Base-by-base conservation (phyloP, 1,140 invertebrate species). In the Rhysida immarginata region DNA sequence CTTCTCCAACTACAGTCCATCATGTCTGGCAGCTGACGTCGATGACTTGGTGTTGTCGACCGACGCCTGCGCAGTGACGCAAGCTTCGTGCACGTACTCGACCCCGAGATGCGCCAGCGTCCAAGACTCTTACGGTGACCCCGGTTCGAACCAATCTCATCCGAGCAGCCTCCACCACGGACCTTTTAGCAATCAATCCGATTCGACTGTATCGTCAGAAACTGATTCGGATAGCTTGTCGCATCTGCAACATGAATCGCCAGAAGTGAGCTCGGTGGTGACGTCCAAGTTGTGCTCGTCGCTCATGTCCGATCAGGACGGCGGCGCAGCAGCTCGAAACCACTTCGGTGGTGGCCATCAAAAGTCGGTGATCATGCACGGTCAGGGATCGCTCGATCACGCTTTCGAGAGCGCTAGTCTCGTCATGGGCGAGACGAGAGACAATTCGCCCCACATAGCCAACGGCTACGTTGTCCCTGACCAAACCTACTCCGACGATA, bases 331-430 rank as follows among this genome's bases (percentile, higher is more conserved):
- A 13, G 45, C 8, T 21, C 21, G 8, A 8, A 21, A 8, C 21
- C 5, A 26, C 21, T 5, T 3, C 44, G 44, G 16, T 8, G 8
- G 16, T 5, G 44, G 8, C 44, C 8, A 51, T 51, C 49, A 51
- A 11, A 51, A 51, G 50, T 67, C 66, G 21, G 66, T 68, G 2
- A 68, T 68, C 20, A 68, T 67, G 60, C 58, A 65, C 24, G 29
- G 62, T 46, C 59, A 59, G 27, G 21, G 48, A 26, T 14, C 51
- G 48, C 41, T 56, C 16, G 21, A 18, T 18, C 27, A 35, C 42
- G n/a, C n/a, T n/a, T n/a, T n/a, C n/a, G n/a, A n/a, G n/a, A n/a
- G n/a, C n/a, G n/a, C n/a, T n/a, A n/a, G n/a, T n/a, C n/a, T n/a
- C 20, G 5, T 46, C 16, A 46, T 8, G 8, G 8, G 8, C 44